Base-by-base conservation (phyloP, 2,113 vertebrate species). In the Anolis sagrei region DNA sequence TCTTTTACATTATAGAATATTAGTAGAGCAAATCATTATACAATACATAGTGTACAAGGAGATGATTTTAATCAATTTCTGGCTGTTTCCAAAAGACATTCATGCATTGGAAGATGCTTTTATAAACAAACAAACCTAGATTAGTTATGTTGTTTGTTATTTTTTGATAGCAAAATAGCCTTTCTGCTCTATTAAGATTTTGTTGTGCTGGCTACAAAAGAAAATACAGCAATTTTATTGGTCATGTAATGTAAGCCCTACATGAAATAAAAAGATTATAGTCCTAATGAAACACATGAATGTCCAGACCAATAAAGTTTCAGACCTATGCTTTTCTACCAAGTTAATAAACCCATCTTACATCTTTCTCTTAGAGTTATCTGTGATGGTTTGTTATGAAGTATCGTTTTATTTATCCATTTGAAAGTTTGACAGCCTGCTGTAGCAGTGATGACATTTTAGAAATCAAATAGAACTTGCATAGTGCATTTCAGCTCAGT, bases 1-100 rank as follows among this genome's bases (percentile, higher is more conserved):
- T 70, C 61, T 77, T 68, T 51, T 68, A 9, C 23, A 54, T 69
- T 34, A 69, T 82, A 58, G 11, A 73, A 32, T 85, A 70, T 85
- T 85, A 62, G 78, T 61, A 36, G 36, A 85, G 34, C 49, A 72
- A 79, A 48, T 25, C 19, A 70, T 18, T 72, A 62, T 72, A 21
- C 16, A 72, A 44, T 44, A 14, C 29, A 39, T 25, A 18, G 76
- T 79, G 14, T 58, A 58, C 68, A 79, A 25, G 4, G 25, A 58
- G 72, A 85, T 23, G 11, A 48, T 61, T 73, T 61, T 73, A 48
- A 72, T 73, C 19, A 62, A 27, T 61, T 61, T 69, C 25, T 36
- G 16, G 25, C 48, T 72, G 16, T 72, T 72, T 58, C 18, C 44
- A 32, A 79, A 78, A 44, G 16, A 13, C 44, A 79, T 73, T 39